phyloP scores from a whole-genome alignment of 1,140 invertebrate species.

The Leptoteleia sp. region DNA sequence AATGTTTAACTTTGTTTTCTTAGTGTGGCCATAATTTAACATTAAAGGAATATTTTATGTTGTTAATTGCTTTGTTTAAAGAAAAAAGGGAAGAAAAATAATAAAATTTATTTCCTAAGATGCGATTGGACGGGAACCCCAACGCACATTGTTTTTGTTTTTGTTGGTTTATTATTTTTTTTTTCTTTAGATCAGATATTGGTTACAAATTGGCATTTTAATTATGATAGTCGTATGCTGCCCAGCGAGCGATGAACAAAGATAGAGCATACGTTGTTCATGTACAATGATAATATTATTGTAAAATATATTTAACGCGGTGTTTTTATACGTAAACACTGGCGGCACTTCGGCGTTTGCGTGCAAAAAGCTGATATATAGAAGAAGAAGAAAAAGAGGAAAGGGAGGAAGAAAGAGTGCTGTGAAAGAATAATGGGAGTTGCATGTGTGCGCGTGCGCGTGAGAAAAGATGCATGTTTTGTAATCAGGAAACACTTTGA shows the following conservation, averaged over 20 bases:
- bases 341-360: neutral
- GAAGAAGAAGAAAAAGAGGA: constrained; percentile 11
- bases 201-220: constrained; percentile 12
- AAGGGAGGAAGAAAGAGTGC: constrained; percentile 39
- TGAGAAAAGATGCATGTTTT: constrained; percentile 66
- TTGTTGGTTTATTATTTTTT: too few relatives aligned
- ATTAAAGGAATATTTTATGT: too few relatives aligned
- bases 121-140: constrained; percentile 42
- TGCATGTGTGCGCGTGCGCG: constrained; percentile 27
- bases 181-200: too few relatives aligned
- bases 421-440: constrained; percentile 34
- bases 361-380: constrained; percentile 34
- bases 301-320: constrained; percentile 81
- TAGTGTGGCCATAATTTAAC: too few relatives aligned
- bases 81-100: too few relatives aligned
- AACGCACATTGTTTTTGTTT: constrained; percentile 61
- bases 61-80: too few relatives aligned
- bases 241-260: constrained; percentile 67
- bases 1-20: too few relatives aligned
- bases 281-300: constrained; percentile 81
- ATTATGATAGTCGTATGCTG: constrained; percentile 61
- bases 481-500: constrained; percentile 66
- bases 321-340: constrained; percentile 68
- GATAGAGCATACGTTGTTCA: constrained; percentile 79
- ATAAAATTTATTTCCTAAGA: constrained; percentile 27